Percentiles rank a stretch among this genome's conserved stretches.
Evolutionary conservation across 2,888 invertebrate genomes (phyloP).

Genomic region (Megastigmus dorsalis): DNA sequence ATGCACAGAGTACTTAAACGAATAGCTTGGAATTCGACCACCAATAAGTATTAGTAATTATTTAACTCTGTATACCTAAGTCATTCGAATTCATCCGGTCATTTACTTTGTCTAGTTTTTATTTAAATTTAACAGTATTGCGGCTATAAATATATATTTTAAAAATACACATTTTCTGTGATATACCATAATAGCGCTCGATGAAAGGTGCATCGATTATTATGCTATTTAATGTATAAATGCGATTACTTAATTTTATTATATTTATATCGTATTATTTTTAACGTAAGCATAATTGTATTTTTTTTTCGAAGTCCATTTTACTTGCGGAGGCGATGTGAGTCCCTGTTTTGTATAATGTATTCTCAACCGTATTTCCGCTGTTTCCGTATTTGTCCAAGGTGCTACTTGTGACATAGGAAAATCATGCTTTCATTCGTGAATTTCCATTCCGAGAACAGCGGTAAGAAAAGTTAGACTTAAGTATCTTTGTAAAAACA

Average conservation of each 20-base stretch:
- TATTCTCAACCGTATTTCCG: too few species aligned
- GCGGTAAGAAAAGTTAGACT: too few species aligned
- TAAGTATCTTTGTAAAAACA: too few species aligned
- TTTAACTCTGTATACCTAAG: conserved; percentile 31
- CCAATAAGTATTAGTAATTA: conserved; percentile 40
- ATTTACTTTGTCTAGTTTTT: conserved; percentile 15
- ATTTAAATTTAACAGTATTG: conserved; percentile 32
- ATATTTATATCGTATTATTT: conserved; percentile 45
- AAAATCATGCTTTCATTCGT: too few species aligned
- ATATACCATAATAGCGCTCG: conserved; percentile 34
- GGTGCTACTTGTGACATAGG: too few species aligned
- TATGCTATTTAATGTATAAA: conserved; percentile 20
- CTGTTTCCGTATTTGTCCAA: too few species aligned
- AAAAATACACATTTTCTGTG: conserved; percentile 47
- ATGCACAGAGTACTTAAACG: conserved; percentile 45
- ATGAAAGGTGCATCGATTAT: conserved; percentile 19
- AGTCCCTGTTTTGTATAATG: too few species aligned
- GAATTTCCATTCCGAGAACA: too few species aligned
- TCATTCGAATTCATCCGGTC: conserved; percentile 25
- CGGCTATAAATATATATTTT: conserved; percentile 41
- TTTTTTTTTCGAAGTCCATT: too few species aligned
- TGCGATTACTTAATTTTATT: conserved; percentile 44
- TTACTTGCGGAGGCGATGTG: too few species aligned
- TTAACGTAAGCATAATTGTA: conserved; percentile 6
- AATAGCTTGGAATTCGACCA: conserved; percentile 33